Percentiles rank a stretch among this genome's conserved stretches.
phyloP scores from a whole-genome alignment of 1,140 invertebrate species.

The Drepana arcuata region DNA sequence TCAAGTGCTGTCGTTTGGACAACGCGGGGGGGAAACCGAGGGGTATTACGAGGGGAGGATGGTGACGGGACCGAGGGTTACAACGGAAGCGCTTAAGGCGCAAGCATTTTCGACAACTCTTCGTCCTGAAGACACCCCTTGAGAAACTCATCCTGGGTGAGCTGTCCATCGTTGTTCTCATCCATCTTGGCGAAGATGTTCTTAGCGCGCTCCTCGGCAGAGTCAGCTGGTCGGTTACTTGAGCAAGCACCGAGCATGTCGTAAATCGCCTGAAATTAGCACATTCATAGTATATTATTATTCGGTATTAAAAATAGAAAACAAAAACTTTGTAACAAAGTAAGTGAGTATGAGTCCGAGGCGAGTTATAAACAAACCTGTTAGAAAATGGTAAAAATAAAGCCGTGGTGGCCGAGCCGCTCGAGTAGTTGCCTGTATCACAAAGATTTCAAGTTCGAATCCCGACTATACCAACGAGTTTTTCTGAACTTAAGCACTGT shows the following conservation, averaged over 20 bases:
- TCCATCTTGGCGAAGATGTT: slow-evolving; percentile 99
- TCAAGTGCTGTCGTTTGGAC: slow-evolving; percentile 21
- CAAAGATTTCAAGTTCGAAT: too few species aligned
- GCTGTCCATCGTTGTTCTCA: slow-evolving; percentile 97
- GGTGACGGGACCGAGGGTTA: slow-evolving; percentile 20
- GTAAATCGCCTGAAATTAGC: slow-evolving; percentile 96
- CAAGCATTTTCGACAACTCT: slow-evolving; percentile 95
- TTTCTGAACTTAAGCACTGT: too few species aligned
- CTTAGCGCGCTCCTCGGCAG: slow-evolving; percentile 95
- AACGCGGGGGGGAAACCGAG: slow-evolving; percentile 32
- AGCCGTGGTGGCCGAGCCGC: too few species aligned
- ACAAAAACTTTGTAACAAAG: too few species aligned
- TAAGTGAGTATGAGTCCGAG: too few species aligned
- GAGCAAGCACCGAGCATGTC: slow-evolving; percentile 97
- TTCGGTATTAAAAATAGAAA: too few species aligned
- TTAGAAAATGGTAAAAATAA: too few species aligned
- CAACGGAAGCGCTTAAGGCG: slow-evolving; percentile 77
- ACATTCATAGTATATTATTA: too few species aligned
- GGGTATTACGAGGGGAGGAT: slow-evolving; percentile 28
- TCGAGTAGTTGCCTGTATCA: too few species aligned
- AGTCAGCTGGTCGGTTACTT: slow-evolving; percentile 91
- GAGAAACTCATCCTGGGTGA: slow-evolving; percentile 98
- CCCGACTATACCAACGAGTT: too few species aligned
- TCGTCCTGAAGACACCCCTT: slow-evolving; percentile 99
- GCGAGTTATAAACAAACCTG: too few species aligned